Conservation (phyloP, 2,888 invertebrate genomes). For the Lithophane leautieri region DNA sequence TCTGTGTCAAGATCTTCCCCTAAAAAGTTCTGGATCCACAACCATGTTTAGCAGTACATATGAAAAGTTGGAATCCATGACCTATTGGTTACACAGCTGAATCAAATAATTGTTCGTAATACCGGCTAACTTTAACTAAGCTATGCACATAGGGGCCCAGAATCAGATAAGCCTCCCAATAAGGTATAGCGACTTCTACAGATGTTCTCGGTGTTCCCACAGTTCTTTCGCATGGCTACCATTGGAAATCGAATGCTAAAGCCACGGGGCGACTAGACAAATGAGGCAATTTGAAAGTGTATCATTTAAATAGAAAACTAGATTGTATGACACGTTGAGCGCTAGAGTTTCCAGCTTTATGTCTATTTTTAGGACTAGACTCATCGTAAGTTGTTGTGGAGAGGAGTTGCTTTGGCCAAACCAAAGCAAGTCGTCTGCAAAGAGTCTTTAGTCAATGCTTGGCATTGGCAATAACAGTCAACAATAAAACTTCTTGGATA, state of each 20-base stretch:
- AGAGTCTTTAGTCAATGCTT: not conserved
- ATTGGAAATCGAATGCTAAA: slow-evolving; percentile 69
- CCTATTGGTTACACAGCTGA: not conserved
- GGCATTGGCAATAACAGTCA: not conserved
- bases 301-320: slow-evolving; percentile 78
- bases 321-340: slow-evolving; percentile 70
- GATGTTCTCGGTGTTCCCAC: slow-evolving; percentile 60
- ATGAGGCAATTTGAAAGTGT: slow-evolving; percentile 75
- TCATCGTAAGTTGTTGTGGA: not conserved
- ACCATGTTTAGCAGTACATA: not conserved
- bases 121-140: slow-evolving; percentile 24
- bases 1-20: not conserved
- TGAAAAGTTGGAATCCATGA: not conserved
- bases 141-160: slow-evolving; percentile 39
- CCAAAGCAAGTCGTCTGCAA: not conserved
- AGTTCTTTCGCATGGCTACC: slow-evolving; percentile 62
- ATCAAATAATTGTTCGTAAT: slow-evolving; percentile 30
- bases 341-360: slow-evolving; percentile 53
- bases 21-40: not conserved
- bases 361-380: slow-evolving; percentile 45
- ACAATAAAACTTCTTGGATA: not conserved
- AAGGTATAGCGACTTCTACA: slow-evolving; percentile 61
- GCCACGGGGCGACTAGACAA: slow-evolving; percentile 69
- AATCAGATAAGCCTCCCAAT: slow-evolving; percentile 54
- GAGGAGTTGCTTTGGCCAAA: not conserved